phyloP scores from a whole-genome alignment of 1,140 invertebrate species.

The Zaprionus inermis region DNA sequence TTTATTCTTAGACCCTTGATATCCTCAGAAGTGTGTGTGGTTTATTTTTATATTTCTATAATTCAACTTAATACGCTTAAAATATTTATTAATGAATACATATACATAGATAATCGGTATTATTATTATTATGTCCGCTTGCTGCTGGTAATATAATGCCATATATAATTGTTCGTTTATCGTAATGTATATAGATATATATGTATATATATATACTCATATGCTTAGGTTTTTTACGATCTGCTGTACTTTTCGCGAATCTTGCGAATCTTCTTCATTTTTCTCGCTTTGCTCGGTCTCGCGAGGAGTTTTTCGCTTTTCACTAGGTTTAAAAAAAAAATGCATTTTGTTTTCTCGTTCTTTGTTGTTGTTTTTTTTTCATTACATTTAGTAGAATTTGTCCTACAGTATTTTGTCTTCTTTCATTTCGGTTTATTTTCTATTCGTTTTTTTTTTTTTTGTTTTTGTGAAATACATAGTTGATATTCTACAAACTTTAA shows the following conservation, averaged over 20 bases:
- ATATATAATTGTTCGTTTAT: slow-evolving; percentile 72
- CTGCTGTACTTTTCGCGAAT: slow-evolving; percentile 39
- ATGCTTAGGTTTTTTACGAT: slow-evolving; percentile 54
- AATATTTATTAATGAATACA: slow-evolving; percentile 52
- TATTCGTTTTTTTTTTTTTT: slow-evolving; percentile 63
- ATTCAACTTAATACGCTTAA: slow-evolving; percentile 69
- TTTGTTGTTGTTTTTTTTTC: slow-evolving; percentile 31
- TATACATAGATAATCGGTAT: slow-evolving; percentile 54
- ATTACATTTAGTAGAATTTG: slow-evolving; percentile 72
- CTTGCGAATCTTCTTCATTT: slow-evolving; percentile 26
- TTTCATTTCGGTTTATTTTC: slow-evolving; percentile 37
- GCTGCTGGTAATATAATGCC: slow-evolving; percentile 67
- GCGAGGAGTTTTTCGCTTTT: slow-evolving; percentile 26
- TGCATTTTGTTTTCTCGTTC: slow-evolving; percentile 26
- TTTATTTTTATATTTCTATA: slow-evolving; percentile 62
- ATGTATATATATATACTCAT: slow-evolving; percentile 39
- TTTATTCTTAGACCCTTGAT: slow-evolving; percentile 83
- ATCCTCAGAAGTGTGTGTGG: slow-evolving; percentile 80
- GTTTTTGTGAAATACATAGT: slow-evolving; percentile 72
- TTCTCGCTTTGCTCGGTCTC: slow-evolving; percentile 23
- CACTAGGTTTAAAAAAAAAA: slow-evolving; percentile 73
- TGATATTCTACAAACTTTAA: slow-evolving; percentile 79
- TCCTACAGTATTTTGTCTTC: slow-evolving; percentile 64
- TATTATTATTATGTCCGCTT: slow-evolving; percentile 57
- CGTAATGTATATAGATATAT: slow-evolving; percentile 46